Base-by-base conservation (phyloP, 2,113 vertebrate genomes). In the Charadrius vociferus region DNA sequence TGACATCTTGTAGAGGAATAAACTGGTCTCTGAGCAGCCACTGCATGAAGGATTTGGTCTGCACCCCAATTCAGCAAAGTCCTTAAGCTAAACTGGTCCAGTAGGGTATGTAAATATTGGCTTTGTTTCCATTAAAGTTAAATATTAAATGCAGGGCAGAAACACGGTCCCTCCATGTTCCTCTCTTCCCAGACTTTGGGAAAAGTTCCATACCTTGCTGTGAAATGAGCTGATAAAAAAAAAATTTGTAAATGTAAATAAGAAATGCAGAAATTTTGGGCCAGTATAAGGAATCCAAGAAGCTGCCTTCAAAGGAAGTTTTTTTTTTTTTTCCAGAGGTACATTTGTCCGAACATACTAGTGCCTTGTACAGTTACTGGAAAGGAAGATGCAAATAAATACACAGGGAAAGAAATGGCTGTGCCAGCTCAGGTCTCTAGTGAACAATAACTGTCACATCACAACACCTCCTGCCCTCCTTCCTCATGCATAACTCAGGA, bases 401-500 rank as follows among this genome's bases (percentile, higher is more conserved):
- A 84, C 77, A 12, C 34, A 65, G 45, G 58, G 58, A 93, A 89
- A 80, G 84, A 50, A 94, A 55, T 75, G 3, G 30, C 39, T 91
- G 50, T 95, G 91, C 84, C 90, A 88, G 81, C 88, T 83, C 61
- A 34, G 61, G 86, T 95, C 94, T 94, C 94, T 27, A 36, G 96
- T 16, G 78, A 78, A 50, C 77, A 66, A 4, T 62, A 83, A 77
- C 90, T 95, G 96, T 95, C 96, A 81, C 71, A 82, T 91, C 88
- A 62, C 47, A 78, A 3, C 80, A 87, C 88, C 97, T 97, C 94
- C 88, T 93, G 91, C 93, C 93, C 91, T 92, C 83, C 90, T 95
- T 87, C 92, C 81, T 88, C 71, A 20, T 81, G 92, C 65, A 77
- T 88, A 94, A 77, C 93, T 93, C 91, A 90, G 89, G 88, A 45